Conservation (phyloP, 2,113 vertebrate species). For the Actenoides hombroni region DNA sequence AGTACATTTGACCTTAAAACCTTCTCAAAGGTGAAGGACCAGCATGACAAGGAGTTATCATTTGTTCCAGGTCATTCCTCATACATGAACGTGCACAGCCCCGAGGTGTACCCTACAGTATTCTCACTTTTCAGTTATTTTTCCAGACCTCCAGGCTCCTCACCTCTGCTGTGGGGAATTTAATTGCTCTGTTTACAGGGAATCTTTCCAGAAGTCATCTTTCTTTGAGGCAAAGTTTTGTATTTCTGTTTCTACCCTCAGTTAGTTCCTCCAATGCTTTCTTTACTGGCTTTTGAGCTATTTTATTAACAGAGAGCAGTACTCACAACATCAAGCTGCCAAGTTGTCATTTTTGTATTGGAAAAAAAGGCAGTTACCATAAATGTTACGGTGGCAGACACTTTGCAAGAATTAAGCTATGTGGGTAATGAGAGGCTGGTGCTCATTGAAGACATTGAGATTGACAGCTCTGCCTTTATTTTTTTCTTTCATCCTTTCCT, state of each 20-base stretch:
- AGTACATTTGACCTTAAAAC: not conserved
- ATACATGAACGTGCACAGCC: not conserved
- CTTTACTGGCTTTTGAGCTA: not conserved
- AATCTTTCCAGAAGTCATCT: not conserved
- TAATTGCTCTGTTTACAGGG: not conserved
- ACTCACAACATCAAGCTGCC: not conserved
- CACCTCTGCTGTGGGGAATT: rapidly evolving
- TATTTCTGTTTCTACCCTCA: not conserved
- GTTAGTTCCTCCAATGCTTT: not conserved
- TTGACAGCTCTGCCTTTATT: not conserved
- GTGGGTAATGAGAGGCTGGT: not conserved
- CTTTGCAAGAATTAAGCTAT: not conserved
- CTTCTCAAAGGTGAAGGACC: not conserved
- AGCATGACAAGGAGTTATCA: not conserved
- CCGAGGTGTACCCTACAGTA: not conserved
- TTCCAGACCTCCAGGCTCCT: not conserved
- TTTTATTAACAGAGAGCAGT: not conserved
- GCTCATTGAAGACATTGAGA: not conserved
- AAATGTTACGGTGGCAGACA: rapidly evolving
- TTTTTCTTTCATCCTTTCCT: not conserved
- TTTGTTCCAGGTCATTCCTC: not conserved
- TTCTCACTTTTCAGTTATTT: not conserved
- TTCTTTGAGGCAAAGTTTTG: not conserved
- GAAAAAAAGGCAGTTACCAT: not conserved
- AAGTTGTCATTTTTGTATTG: not conserved